Base-by-base conservation (phyloP, 2,113 vertebrate genomes). In the Steatornis caripensis region DNA sequence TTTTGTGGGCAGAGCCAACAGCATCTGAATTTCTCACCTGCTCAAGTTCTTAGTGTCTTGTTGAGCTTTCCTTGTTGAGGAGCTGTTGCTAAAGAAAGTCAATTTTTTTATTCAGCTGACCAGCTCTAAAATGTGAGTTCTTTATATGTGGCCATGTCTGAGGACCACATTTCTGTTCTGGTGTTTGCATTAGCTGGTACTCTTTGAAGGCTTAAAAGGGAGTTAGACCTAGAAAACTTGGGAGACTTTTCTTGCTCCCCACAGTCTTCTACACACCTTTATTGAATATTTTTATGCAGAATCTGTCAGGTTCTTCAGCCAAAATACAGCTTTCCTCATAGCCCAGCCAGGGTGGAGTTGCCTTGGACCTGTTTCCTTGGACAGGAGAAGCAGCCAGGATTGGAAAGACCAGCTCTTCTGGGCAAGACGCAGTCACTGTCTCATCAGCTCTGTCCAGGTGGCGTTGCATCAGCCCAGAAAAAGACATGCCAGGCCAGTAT, bases 381-480 rank as follows among this genome's bases (percentile, higher is more conserved):
- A 32, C 27, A 41, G 55, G 37, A 95, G 30, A 89, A 76, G 53
- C 17, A 94, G 55, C 39, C 81, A 82, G 48, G 13, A 64, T 10
- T 58, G 57, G 86, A 95, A 77, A 91, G 62, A 58, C 49, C 55
- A 74, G 22, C 20, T 82, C 55, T 91, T 84, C 55, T 86, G 83
- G 72, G 46, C 76, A 74, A 92, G 86, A 75, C 82, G 69, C 29
- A 84, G 82, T 89, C 70, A 45, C 65, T 90, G 78, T 87, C 84
- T 82, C 82, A 78, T 79, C 60, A 89, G 29, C 17, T 49, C 41
- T 66, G 14, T 92, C 80, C 89, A 92, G 84, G 83, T 96, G 80
- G 86, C 88, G 68, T 92, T 93, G 55, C 55, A 94, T 95, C 51
- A 90, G 66, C 51, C 57, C 65, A 75, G 77, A 81, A 89, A 80